Evolutionary conservation across 1,140 invertebrate genomes (phyloP), one percentile per base, ranked within the genome.

Genomic region (Lordiphosa mommai): DNA sequence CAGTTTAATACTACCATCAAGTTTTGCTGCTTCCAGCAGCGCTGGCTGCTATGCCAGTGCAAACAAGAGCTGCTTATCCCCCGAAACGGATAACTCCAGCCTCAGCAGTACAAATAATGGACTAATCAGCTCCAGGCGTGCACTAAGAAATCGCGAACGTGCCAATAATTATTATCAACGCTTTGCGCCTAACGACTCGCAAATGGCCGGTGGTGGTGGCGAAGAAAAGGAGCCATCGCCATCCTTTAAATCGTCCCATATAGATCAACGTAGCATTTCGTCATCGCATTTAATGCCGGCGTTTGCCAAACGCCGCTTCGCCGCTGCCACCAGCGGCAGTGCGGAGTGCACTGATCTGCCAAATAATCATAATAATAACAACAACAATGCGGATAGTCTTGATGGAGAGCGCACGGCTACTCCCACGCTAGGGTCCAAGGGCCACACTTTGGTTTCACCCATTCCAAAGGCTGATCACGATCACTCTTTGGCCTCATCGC

Each of bases 251-350:
- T 44, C 67, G 7, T 23, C 65, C 0, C 61, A 56, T 14, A 61
- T 88, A 8, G 87, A 88, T 67, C 87, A 88, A 53, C 72, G 87
- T 0, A 88, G 84, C 56, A 88, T 88, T 51, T 88, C 87, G 4
- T 87, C 86, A n/a, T 71, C 88, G 1, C 82, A 88, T 69, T 73
- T 89, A 55, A 88, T 89, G 88, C 88, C 88, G 16, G 86, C 86
- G 6, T 89, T 89, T 77, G 80, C 65, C 0, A 89, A 89, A 32
- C 63, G 70, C 5, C 74, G 84, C 3, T 69, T 79, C 10, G 56
- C 58, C 1, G 36, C 49, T 29, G 16, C 50, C 23, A 34, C 38
- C 32, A 41, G 44, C 5, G 30, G 36, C 13, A 34, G 10, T 3
- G 27, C 16, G n/a, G 63, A 64, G 9, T 17, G 46, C 17, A 61